Evolutionary conservation across 1,140 invertebrate genomes (phyloP).

Genomic region (Alviniconcha marisindica): DNA sequence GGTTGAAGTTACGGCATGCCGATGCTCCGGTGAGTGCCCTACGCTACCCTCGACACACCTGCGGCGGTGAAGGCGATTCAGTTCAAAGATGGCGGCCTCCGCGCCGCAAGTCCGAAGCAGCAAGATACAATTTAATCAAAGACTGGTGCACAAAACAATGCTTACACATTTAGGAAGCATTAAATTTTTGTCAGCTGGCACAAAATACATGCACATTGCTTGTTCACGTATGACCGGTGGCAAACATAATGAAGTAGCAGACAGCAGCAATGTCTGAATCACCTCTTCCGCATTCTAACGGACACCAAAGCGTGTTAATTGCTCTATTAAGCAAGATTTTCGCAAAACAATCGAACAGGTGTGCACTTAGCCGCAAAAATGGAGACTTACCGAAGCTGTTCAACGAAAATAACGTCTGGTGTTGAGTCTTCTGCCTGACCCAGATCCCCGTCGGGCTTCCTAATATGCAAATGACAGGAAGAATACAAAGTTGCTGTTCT

Average conservation of each 20-base stretch:
- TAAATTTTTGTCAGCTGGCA: too few species aligned
- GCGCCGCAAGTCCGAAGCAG: constrained; percentile 9
- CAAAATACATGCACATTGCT: too few species aligned
- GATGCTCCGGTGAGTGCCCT: too few species aligned
- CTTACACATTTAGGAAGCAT: too few species aligned
- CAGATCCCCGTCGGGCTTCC: constrained; percentile 37
- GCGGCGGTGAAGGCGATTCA: constrained; percentile 1
- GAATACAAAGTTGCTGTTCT: constrained; percentile 27
- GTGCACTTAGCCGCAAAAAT: neutral
- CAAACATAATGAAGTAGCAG: constrained; percentile 37
- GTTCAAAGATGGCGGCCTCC: constrained; percentile 40
- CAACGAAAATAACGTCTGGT: constrained; percentile 31
- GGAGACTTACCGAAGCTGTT: constrained; percentile 10
- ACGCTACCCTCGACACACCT: constrained; percentile 11
- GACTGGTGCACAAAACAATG: too few species aligned
- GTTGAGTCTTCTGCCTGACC: constrained; percentile 24
- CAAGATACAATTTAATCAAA: too few species aligned
- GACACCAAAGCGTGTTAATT: neutral
- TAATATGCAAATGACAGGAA: constrained; percentile 40
- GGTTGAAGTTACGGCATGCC: too few species aligned
- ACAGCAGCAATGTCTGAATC: constrained; percentile 17
- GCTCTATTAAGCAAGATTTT: too few species aligned
- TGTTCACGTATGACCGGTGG: neutral
- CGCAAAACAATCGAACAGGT: neutral
- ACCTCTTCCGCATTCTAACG: constrained; percentile 3